Base-by-base conservation (phyloP, 2,113 vertebrate genomes). In the Pandion haliaetus region DNA sequence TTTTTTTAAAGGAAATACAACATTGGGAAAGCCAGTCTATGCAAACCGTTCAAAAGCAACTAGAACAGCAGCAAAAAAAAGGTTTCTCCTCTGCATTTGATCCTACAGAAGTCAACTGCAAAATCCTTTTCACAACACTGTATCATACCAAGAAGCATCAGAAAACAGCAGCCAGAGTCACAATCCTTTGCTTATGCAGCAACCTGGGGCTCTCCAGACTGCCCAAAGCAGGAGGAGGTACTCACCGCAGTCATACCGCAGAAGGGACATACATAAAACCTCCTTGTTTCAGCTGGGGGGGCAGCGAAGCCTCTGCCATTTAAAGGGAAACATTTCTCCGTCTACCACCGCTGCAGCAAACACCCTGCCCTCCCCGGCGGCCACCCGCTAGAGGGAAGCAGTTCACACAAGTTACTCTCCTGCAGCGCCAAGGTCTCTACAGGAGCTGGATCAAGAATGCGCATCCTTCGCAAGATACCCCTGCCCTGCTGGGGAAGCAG, bases 381-480 rank as follows among this genome's bases (percentile, higher is more conserved):
- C 45, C 1, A 10, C 69, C 73, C 85, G 9, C 61, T 1, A 61
- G 77, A 78, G 47, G 72, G 73, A 76, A 57, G 78, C 63, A 34
- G 73, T 85, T 95, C 63, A 20, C 24, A 1, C 15, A 1, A 1
- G 28, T 28, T 58, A 3, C 28, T 72, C 55, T 40, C 24, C 73
- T 11, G 55, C 36, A 5, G 19, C 4, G 14, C 88, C 67, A 18
- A 36, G 28, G 21, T 6, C 36, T 49, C 74, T 8, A 3, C 26
- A 34, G 78, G 21, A 70, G 31, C 28, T 7, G 52, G 26, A 36
- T 2, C 2, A 14, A 5, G 29, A 67, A 10, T 0, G 2, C 3
- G 4, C 14, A 23, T 18, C 55, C 40, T 26, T 1, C 4, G 15
- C 1, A 7, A 38, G 36, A 17, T 0, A 3, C 0, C 36, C 54